Evolutionary conservation across 2,113 vertebrate species (phyloP).

Genomic region (Pao palembangensis): DNA sequence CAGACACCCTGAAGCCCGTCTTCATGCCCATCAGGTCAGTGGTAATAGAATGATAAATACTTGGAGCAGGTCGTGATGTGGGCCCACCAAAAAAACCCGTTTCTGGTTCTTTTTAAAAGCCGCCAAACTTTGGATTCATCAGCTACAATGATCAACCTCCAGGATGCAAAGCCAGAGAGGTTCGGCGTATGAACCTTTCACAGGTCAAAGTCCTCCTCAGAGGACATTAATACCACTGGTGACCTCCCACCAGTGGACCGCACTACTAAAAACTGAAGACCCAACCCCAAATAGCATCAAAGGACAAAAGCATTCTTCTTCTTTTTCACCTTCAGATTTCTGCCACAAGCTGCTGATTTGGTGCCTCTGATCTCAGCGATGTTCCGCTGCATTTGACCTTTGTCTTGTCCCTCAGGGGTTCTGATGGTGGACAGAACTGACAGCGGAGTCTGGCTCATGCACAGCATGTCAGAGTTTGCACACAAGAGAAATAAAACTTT

Average conservation of each 20-base stretch:
- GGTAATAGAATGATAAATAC: neutral
- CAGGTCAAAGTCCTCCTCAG: too few relatives aligned
- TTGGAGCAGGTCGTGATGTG: too few relatives aligned
- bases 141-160: constrained; percentile 24
- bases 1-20: neutral
- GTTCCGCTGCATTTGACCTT: neutral
- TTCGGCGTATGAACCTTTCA: neutral
- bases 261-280: too few relatives aligned
- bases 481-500: constrained; percentile 1
- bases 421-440: neutral
- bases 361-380: too few relatives aligned
- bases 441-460: constrained; percentile 1
- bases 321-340: too few relatives aligned
- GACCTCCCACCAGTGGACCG: too few relatives aligned
- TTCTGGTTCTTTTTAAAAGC: neutral
- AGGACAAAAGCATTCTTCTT: too few relatives aligned
- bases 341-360: too few relatives aligned
- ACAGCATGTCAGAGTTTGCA: constrained; percentile 16
- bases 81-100: too few relatives aligned
- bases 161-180: accelerated
- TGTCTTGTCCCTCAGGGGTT: neutral
- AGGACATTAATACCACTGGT: too few relatives aligned
- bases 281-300: too few relatives aligned
- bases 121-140: constrained; percentile 1
- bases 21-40: neutral